Evolutionary conservation across 2,113 vertebrate species (phyloP).

Genomic region (Oxyura jamaicensis): DNA sequence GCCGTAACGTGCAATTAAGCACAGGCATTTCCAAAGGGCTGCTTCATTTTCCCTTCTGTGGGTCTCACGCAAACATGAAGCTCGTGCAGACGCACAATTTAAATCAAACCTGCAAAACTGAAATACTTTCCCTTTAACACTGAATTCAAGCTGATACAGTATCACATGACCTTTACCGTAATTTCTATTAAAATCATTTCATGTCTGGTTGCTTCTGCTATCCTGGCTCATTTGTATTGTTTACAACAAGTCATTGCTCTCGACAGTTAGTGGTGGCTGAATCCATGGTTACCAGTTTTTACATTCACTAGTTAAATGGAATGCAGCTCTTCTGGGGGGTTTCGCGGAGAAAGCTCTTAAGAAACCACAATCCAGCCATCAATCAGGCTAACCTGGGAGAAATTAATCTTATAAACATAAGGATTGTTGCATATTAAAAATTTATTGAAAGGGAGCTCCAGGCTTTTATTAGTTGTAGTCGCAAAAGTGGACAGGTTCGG

Average conservation of each 20-base stretch:
- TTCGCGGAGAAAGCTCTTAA: slow-evolving; percentile 78
- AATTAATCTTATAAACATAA: slow-evolving; percentile 80
- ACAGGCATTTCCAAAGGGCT: slow-evolving; percentile 26
- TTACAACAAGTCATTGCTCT: slow-evolving; percentile 83
- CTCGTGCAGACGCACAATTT: slow-evolving; percentile 31
- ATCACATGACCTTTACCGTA: slow-evolving; percentile 85
- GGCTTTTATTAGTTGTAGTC: slow-evolving; percentile 57
- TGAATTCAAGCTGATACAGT: slow-evolving; percentile 70
- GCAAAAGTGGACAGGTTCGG: slow-evolving; percentile 47
- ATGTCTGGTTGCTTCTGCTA: slow-evolving; percentile 84
- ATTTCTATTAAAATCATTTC: slow-evolving; percentile 87
- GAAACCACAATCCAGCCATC: slow-evolving; percentile 80
- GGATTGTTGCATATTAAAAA: slow-evolving; percentile 74
- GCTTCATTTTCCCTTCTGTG: slow-evolving; percentile 25
- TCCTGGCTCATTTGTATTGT: slow-evolving; percentile 84
- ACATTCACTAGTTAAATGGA: slow-evolving; percentile 84
- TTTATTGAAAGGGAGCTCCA: slow-evolving; percentile 62
- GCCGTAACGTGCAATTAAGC: slow-evolving; percentile 33
- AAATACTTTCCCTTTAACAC: slow-evolving; percentile 81
- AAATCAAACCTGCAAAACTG: slow-evolving; percentile 57
- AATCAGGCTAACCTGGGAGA: slow-evolving; percentile 81
- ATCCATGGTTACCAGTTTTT: slow-evolving; percentile 86
- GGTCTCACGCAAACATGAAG: slow-evolving; percentile 13
- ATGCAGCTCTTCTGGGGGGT: slow-evolving; percentile 78
- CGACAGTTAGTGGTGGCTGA: slow-evolving; percentile 80